Percentiles rank a stretch among this genome's conserved stretches.
Conservation (phyloP, 2,113 vertebrate species). For the Hyperopisus bebe region DNA sequence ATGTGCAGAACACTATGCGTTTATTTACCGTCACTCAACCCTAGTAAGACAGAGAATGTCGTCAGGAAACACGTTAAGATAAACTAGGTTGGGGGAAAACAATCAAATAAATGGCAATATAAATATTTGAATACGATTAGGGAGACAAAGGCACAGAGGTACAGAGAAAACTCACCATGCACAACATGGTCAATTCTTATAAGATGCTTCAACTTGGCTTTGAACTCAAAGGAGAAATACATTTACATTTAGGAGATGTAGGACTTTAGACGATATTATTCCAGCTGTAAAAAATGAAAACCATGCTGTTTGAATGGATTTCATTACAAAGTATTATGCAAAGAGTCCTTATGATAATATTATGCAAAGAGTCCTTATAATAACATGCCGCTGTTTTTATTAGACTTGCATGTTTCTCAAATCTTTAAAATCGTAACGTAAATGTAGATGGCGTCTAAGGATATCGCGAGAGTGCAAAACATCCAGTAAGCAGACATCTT, state of each 20-base stretch:
- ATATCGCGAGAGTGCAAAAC: not conserved
- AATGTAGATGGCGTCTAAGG: not conserved
- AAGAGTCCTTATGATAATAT: not conserved
- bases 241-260: not conserved
- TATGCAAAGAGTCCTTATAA: not conserved
- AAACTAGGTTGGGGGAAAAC: not conserved
- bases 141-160: no score
- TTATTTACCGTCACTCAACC: not conserved
- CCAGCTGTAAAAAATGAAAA: not conserved
- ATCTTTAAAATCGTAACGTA: not conserved
- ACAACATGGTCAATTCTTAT: not conserved
- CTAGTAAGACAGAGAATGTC: not conserved
- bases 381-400: not conserved
- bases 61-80: not conserved
- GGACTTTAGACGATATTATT: not conserved
- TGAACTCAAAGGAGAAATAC: not conserved
- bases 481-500: not conserved
- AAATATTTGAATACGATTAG: not conserved
- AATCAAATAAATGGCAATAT: not conserved
- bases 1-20: not conserved
- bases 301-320: not conserved
- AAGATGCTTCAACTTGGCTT: not conserved
- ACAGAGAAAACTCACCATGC: not conserved
- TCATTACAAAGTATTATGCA: not conserved
- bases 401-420: not conserved